Base-by-base conservation (phyloP, 2,113 vertebrate species). In the Megaleporinus macrocephalus region DNA sequence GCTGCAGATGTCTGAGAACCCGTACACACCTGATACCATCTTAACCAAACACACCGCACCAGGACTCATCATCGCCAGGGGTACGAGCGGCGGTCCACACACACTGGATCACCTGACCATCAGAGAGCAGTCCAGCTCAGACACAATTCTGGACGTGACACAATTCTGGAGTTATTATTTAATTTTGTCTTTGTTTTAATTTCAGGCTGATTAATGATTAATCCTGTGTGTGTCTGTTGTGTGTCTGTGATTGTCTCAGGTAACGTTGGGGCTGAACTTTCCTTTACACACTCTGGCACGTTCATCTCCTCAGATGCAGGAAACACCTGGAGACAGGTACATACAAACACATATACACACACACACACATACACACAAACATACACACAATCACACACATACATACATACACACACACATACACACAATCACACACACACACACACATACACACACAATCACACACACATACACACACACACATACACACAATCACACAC, bases 301-400 rank as follows among this genome's bases (percentile, higher is more conserved):
- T 99, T 97, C 93, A 93, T 99, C 88, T 96, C 97, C 82, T 96
- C 97, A 11, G 97, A 99, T 81, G 96, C 95, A 76, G 97, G 97
- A 73, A 99, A 98, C 90, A 97, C 94, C 12, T 99, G 97, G 97
- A 96, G 96, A 94, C 96, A 98, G 95, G 97, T 99, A n/a, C 57
- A 26, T 10, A 26, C n/a, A 61, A 5, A 61, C 22, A 61, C 22
- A 24, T 3, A 26, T 11, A 26, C 0, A 61, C n/a, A 61, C 6
- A 61, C n/a, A 26, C 53, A 55, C 53, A 55, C 53, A 55, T 11
- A 49, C 47, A 20, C 51, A 18, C 51, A 14, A 2, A 55, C 3
- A 55, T 2, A 55, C 51, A 55, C 10, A 20, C 16, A 55, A 10
- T 3, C 2, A 36, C 36, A 36, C 36, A 36, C 36, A 36, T 7